A percentile compares a stretch with the other conserved stretches of the same genome.
Evolutionary conservation across 2,797 vertebrate species (phyloP).

Genomic region (Mus spretus): DNA sequence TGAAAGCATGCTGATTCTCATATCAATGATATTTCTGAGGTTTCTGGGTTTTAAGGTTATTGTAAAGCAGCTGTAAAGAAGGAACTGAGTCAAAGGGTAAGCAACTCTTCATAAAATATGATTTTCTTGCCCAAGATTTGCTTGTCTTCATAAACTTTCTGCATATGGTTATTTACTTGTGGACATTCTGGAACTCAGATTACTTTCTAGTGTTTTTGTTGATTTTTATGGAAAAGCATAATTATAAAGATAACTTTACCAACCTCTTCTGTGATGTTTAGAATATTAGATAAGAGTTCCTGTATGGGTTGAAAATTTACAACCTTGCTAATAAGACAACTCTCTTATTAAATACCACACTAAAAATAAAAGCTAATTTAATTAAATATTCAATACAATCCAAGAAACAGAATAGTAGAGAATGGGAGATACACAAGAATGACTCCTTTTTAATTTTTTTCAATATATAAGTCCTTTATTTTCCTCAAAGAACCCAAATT

Average conservation of each 20-base stretch:
- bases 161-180: not conserved
- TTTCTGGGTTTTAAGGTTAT: not conserved
- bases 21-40: not conserved
- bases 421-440: not conserved
- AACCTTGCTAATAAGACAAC: not conserved
- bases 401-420: not conserved
- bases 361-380: slow-evolving; percentile 42
- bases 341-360: not conserved
- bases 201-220: slow-evolving; percentile 22
- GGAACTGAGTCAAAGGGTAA: not conserved
- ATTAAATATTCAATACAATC: slow-evolving; percentile 32
- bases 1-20: slow-evolving; percentile 1
- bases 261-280: not conserved
- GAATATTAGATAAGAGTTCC: slow-evolving; percentile 15
- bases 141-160: slow-evolving; percentile 19
- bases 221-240: not conserved
- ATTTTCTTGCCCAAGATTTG: not conserved
- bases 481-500: no score
- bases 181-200: not conserved
- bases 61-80: not conserved
- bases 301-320: not conserved
- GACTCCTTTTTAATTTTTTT: not conserved
- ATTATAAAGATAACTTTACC: not conserved
- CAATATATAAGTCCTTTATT: no score
- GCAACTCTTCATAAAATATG: not conserved